Percentiles rank a stretch among this genome's conserved stretches.
Evolutionary conservation across 2,888 invertebrate genomes (phyloP).

Genomic region (Vandiemenella viatica): DNA sequence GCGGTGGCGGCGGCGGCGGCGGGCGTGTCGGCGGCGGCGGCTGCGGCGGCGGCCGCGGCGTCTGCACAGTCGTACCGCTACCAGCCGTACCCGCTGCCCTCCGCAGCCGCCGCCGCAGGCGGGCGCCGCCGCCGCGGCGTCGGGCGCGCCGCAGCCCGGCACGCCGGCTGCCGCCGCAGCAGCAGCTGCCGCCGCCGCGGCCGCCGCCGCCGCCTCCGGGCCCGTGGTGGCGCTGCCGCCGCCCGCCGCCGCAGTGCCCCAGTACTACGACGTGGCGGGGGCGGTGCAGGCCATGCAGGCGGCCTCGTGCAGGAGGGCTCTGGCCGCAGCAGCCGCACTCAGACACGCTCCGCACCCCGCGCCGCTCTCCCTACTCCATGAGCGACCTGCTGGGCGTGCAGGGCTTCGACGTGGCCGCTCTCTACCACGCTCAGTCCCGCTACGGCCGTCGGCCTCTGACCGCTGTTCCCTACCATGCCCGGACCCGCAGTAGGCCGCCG

Average conservation of each 20-base stretch:
- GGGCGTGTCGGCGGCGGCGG: constrained; percentile 21
- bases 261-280: constrained; percentile 33
- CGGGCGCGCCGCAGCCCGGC: constrained; percentile 25
- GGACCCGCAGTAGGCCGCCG: constrained; percentile 8
- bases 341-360: constrained; percentile 21
- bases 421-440: constrained; percentile 51
- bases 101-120: constrained; percentile 21
- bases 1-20: constrained; percentile 20
- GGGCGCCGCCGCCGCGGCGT: constrained; percentile 23
- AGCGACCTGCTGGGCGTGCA: constrained; percentile 56
- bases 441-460: constrained; percentile 53
- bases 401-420: constrained; percentile 46
- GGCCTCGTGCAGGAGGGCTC: constrained; percentile 31
- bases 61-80: constrained; percentile 37
- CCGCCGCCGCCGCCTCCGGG: constrained; percentile 30
- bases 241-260: constrained; percentile 21
- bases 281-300: constrained; percentile 19
- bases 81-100: constrained; percentile 45
- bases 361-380: constrained; percentile 47
- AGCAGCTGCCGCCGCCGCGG: constrained; percentile 22
- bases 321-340: constrained; percentile 41
- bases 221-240: constrained; percentile 29
- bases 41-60: constrained; percentile 27
- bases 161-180: constrained; percentile 27
- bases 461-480: constrained; percentile 23